Percentiles rank a stretch among this genome's conserved stretches.
phyloP scores from a whole-genome alignment of 2,113 vertebrate species.

The Solea solea region DNA sequence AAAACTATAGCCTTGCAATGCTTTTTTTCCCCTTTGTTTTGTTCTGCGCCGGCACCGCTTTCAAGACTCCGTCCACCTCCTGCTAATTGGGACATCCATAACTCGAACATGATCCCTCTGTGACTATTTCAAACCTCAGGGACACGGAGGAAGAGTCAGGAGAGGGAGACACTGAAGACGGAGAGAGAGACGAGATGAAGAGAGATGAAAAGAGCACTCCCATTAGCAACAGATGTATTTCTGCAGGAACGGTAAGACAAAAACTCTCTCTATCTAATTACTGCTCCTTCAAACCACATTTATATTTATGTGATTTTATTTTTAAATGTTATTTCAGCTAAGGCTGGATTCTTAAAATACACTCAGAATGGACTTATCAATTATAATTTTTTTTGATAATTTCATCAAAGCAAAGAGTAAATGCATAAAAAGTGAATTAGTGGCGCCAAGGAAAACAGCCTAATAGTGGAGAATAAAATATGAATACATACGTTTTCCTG shows the following conservation, averaged over 20 bases:
- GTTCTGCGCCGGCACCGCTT: constrained; percentile 66
- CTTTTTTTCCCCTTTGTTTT: background rate
- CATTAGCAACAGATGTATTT: constrained; percentile 32
- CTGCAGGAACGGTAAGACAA: constrained; percentile 4
- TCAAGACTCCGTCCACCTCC: constrained; percentile 52
- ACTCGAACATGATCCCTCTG: constrained; percentile 71
- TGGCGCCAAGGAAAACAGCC: constrained; percentile 59
- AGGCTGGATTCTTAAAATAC: constrained; percentile 37
- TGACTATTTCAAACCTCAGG: constrained; percentile 69
- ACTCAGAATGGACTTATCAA: constrained; percentile 46
- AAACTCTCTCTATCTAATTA: constrained; percentile 11
- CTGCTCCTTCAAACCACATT: constrained; percentile 41
- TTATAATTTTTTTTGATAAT: constrained; percentile 75
- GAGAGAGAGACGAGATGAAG: constrained; percentile 4
- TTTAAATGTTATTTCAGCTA: constrained; percentile 35
- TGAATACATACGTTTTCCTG: constrained; percentile 13
- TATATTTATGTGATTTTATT: constrained; percentile 17
- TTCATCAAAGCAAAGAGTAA: constrained; percentile 62
- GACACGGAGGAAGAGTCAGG: constrained; percentile 20
- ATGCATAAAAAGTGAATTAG: constrained; percentile 64
- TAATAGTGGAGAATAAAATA: constrained; percentile 44
- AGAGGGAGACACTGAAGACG: constrained; percentile 21
- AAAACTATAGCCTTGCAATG: constrained; percentile 56
- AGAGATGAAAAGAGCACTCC: constrained; percentile 12
- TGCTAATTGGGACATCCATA: constrained; percentile 77